Base-by-base conservation (phyloP, 2,888 invertebrate species). In the Cryptophagus acutangulus region DNA sequence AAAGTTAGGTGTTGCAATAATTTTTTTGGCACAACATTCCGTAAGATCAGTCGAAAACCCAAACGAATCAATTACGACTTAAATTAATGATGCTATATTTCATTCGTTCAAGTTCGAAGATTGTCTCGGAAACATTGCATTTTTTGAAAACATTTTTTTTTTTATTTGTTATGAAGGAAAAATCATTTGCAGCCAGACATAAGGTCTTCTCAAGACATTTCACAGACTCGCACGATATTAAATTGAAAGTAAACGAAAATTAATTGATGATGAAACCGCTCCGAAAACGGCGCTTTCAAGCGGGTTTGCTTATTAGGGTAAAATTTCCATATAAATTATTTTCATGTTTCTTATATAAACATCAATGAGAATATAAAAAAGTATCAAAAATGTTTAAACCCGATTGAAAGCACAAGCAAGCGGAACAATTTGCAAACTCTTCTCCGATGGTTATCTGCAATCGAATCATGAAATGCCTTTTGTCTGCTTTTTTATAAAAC, bases 171-270 rank as follows among this genome's bases (percentile, higher is more conserved):
- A 65, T 64, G 63, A 62, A 61, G 65, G 58, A 60, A 65, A 66
- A 65, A 61, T 59, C 56, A n/a, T 60, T 59, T 56, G 67, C 65
- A 68, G 67, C 63, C 57, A 67, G 69, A 70, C 69, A 66, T 67
- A 67, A 63, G 69, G 67, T 67, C 68, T 66, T 59, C n/a, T 26
- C n/a, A 66, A 68, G 69, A 66, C 69, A 66, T 65, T 69, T 69
- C 67, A 69, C 61, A 55, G 58, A 55, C 62, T 46, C 41, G 49
- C 35, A 24, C 35, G 44, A 48, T 35, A 28, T 34, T 39, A 44
- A 46, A 40, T 16, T 16, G 3, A 14, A 31, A 31, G 9, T 12
- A 26, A 26, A 26, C 10, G 12, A 26, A 26, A 26, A n/a, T n/a
- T 13, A 26, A 3, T 26, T 26, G 20, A 8, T 20, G 9, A 20